Evolutionary conservation across 2,888 invertebrate genomes (phyloP).

Genomic region (Latheticus oryzae): DNA sequence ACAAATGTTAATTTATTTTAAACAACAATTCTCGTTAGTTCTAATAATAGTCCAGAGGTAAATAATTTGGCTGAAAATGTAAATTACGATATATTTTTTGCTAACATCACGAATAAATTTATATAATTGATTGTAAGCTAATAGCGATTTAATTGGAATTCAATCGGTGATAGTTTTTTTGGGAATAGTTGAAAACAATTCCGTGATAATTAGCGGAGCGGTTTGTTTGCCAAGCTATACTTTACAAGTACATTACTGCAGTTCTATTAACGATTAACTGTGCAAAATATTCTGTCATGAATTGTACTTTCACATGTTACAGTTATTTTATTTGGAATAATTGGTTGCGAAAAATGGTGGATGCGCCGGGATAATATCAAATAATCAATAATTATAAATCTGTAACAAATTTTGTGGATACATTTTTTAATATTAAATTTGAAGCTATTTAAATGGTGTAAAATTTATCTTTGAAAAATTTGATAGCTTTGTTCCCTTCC

Average conservation of each 20-base stretch:
- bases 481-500: no score
- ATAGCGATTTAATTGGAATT: slow-evolving; percentile 35
- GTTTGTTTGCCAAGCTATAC: not conserved
- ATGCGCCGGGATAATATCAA: no score
- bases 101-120: slow-evolving; percentile 22
- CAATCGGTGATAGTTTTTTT: slow-evolving; percentile 29
- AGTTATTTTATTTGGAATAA: slow-evolving; percentile 1
- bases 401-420: no score
- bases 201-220: slow-evolving; percentile 21
- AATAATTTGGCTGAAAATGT: slow-evolving; percentile 5
- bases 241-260: slow-evolving; percentile 16
- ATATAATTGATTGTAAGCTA: slow-evolving; percentile 27
- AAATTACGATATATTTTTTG: slow-evolving; percentile 13
- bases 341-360: no score
- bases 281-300: not conserved
- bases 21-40: no score
- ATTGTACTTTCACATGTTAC: not conserved
- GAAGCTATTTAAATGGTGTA: no score
- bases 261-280: slow-evolving; percentile 16
- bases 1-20: no score
- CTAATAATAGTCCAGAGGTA: no score
- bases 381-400: no score
- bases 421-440: no score
- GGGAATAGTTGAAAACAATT: slow-evolving; percentile 9
- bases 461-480: no score